Base-by-base conservation (phyloP, 2,797 vertebrate species). In the Steatocranus sp. region DNA sequence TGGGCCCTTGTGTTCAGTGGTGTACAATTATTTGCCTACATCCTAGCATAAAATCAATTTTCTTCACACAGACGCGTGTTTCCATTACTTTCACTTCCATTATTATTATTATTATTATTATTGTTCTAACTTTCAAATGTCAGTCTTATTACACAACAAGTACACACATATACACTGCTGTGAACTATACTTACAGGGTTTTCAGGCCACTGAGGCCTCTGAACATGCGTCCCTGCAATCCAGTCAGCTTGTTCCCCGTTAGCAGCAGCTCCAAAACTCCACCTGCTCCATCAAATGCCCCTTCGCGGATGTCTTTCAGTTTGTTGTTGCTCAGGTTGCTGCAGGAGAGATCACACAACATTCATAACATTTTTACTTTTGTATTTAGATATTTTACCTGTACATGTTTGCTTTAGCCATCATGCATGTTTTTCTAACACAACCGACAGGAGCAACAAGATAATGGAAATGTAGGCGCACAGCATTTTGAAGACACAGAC, bases 261-360 rank as follows among this genome's bases (percentile, higher is more conserved):
- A 99, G 95, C 88, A 99, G 95, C 87, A 99, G 94, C 90, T 99
- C 98, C 94, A 97, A 93, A 81, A 99, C 97, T 1, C 97, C 96
- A 1, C 90, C 91, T 0, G 97, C 97, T 0, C 98, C 98, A 0
- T 99, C 98, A 7, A 99, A 99, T 0, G 93, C 82, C 0, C 98
- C 98, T 75, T 99, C 98, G 1, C 97, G 96, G 56, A 99, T 96
- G 87, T 99, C 98, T 92, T 97, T 96, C 93, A 99, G 97, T 93
- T 97, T 98, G 84, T 99, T 99, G 96, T 98, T 99, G 87, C 98
- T 98, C 63, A 99, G 94, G 83, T 99, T 99, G 95, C 98, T 99
- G 92, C 41, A 92, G 80, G 75, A 88, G 75, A 7, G 41, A 84
- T 43, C 17, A 58, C 79, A 83, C 58, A 84, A 81, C 58, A 84